Evolutionary conservation across 2,113 vertebrate genomes (phyloP), one percentile per base, ranked within the genome.

Genomic region (Anser brachyrhynchus): DNA sequence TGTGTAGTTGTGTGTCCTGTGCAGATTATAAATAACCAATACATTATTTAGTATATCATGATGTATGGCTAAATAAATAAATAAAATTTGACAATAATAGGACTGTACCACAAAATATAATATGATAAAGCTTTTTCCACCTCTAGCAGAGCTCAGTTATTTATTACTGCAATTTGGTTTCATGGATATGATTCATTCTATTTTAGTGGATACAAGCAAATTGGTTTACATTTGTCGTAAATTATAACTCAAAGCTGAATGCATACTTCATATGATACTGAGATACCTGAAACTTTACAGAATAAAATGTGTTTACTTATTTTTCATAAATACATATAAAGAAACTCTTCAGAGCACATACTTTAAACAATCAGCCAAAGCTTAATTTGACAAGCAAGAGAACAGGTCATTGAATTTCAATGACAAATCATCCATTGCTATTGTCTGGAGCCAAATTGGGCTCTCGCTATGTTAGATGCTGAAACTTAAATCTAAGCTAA

Each of bases 121-220:
- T 92, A 73, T 55, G 71, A 92, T 95, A 93, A 82, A 93, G 11
- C 29, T 67, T 95, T 85, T 94, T 83, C 69, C 41, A 89, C 57
- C 79, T 72, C 77, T 67, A 91, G 89, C 85, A 84, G 95, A 92
- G 73, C 77, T 92, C 85, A 82, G 86, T 91, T 96, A 97, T 97
- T 96, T 97, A 96, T 97, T 95, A 55, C 33, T 92, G 71, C 86
- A 89, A 70, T 97, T 96, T 94, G 44, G 55, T 81, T 90, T 94
- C 90, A 22, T 78, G 49, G 55, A 78, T 96, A 25, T 74, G 71
- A 89, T 94, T 97, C 65, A 96, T 96, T 96, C 70, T 94, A 16
- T 75, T 87, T 97, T 94, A 92, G 71, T 74, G 78, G 57, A 44
- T 90, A 58, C 55, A 95, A 76, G 87, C 57, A 92, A 92, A 95